Base-by-base conservation (phyloP, 2,888 invertebrate genomes). In the Dasysyrphus tricinctus region DNA sequence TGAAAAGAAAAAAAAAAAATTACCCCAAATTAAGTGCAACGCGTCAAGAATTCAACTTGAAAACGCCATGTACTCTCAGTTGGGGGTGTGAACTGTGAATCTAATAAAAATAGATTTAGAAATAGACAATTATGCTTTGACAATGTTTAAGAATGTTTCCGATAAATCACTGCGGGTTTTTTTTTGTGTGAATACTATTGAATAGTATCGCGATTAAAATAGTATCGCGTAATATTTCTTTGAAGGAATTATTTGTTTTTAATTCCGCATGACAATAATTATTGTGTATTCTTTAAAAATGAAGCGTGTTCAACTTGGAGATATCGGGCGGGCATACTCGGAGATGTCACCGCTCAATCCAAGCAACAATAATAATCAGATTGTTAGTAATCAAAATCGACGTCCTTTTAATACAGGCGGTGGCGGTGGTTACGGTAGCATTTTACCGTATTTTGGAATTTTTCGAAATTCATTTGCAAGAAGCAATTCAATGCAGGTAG, bases 301-400 rank as follows among this genome's bases (percentile, higher is more conserved):
- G 92, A 82, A 84, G 32, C 90, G 90, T 24, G 89, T 89, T 8
- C 90, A 90, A 42, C 78, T 92, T 42, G 88, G 88, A 12, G 89
- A 90, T 74, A 89, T 92, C 70, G 92, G 92, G 8, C 90, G 92
- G 59, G 89, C 92, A 67, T 90, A 90, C 70, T 92, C 92, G 72
- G 92, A 92, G 89, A 90, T 92, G 91, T 92, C 92, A 69, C 92
- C 92, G 6, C 80, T 92, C n/a, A 92, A 92, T 90, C 92, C 92
- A 5, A 34, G 73, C 24, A 74, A 44, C 61, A 75, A 80, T 32
- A 32, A 47, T 7, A 57, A 74, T 4, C 75, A 76, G 8, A 69
- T 63, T 24, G 72, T 80, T 16, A 49, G 8, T 34, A 63, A 56
- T 29, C 88, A 90, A 19, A 89, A 88, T 5, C 89, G 89, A 8